Conservation (phyloP, 2,113 vertebrate species). For the Synchiropus splendidus region DNA sequence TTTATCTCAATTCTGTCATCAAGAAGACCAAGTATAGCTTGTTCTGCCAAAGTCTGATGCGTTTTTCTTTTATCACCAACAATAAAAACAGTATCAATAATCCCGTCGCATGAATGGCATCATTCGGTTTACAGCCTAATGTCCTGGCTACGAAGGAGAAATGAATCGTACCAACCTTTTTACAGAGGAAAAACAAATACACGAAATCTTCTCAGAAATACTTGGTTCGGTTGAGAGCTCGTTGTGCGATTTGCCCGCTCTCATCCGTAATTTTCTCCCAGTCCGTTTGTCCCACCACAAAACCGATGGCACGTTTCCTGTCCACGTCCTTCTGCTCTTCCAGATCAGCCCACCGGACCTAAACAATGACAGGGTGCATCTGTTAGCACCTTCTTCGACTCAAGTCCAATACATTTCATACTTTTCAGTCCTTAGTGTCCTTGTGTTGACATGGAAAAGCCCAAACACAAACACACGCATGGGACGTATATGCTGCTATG, state of each 20-base stretch:
- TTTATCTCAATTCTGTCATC: too few relatives aligned
- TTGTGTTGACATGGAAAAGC: too few relatives aligned
- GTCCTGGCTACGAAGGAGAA: background rate
- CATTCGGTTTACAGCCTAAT: too few relatives aligned
- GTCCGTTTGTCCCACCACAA: slow-evolving; percentile 97
- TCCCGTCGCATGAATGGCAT: too few relatives aligned
- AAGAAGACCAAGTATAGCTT: too few relatives aligned
- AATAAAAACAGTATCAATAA: too few relatives aligned
- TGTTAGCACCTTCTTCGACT: too few relatives aligned
- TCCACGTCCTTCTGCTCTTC: slow-evolving; percentile 98
- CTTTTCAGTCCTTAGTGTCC: too few relatives aligned
- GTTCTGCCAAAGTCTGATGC: too few relatives aligned
- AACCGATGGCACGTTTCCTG: slow-evolving; percentile 94
- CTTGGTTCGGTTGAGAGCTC: slow-evolving; percentile 97
- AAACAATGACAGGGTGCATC: slow-evolving; percentile 20
- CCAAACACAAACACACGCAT: too few relatives aligned
- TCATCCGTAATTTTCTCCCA: slow-evolving; percentile 99
- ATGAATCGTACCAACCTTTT: slow-evolving; percentile 65
- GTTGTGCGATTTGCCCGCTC: slow-evolving; percentile 89
- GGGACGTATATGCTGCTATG: background rate
- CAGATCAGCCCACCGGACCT: slow-evolving; percentile 98
- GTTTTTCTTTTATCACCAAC: too few relatives aligned
- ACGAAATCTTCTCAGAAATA: slow-evolving; percentile 81
- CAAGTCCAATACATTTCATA: too few relatives aligned
- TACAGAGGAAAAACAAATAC: slow-evolving; percentile 13